phyloP scores from a whole-genome alignment of 2,113 vertebrate genomes.

The Emydocephalus ijimae region DNA sequence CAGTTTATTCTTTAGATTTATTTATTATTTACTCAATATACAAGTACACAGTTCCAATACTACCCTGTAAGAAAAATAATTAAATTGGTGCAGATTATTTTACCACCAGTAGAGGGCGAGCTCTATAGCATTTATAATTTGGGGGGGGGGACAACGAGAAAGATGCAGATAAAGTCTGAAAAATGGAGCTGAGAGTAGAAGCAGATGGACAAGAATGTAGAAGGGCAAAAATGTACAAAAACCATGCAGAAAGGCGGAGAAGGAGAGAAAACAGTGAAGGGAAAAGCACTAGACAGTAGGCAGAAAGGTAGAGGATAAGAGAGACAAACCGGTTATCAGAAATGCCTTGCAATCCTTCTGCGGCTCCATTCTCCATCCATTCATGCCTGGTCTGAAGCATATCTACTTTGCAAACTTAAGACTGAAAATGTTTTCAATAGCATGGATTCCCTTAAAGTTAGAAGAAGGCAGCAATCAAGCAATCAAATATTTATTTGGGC shows the following conservation, averaged over 20 bases:
- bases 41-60: neutral
- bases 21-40: neutral
- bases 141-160: neutral
- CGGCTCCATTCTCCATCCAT: neutral
- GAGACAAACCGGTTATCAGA: neutral
- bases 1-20: neutral
- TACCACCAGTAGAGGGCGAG: neutral
- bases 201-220: neutral
- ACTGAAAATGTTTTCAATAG: neutral
- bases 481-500: neutral
- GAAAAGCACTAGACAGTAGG: neutral
- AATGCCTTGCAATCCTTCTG: neutral
- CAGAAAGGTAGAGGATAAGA: neutral
- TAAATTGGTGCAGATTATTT: neutral
- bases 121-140: neutral
- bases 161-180: neutral
- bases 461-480: neutral
- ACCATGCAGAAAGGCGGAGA: neutral
- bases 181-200: neutral
- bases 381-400: neutral
- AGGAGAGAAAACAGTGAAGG: neutral
- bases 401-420: neutral
- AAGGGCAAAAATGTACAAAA: neutral
- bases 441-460: neutral
- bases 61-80: neutral